Conservation (phyloP, 1,140 invertebrate genomes). For the Drosophila eugracilis region DNA sequence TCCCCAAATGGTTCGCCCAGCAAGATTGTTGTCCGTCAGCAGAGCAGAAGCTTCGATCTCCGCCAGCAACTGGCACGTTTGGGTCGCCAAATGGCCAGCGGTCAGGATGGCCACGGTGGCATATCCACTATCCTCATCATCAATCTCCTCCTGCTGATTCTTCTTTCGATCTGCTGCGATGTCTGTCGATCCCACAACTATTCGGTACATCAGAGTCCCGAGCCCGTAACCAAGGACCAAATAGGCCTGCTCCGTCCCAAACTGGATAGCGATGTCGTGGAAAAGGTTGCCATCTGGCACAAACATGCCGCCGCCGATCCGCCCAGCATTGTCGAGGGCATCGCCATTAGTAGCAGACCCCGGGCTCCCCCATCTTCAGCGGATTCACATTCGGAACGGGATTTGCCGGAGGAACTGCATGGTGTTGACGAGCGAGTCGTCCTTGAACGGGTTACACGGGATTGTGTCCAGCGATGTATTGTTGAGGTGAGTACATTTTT, state of each 20-base stretch:
- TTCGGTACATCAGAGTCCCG: background rate
- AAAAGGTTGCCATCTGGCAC: slow-evolving; percentile 70
- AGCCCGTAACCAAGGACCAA: slow-evolving; percentile 16
- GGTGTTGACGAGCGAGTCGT: slow-evolving; percentile 55
- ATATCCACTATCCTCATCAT: slow-evolving; percentile 56
- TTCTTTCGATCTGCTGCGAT: slow-evolving; percentile 69
- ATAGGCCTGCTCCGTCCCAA: slow-evolving; percentile 46
- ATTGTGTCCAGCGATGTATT: slow-evolving; percentile 72
- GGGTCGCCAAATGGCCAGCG: slow-evolving; percentile 40
- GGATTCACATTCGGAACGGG: background rate
- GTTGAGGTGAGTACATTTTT: slow-evolving; percentile 69
- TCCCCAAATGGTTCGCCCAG: background rate
- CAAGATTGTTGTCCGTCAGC: slow-evolving; percentile 18
- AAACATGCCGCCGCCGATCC: slow-evolving; percentile 66
- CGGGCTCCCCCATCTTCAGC: background rate
- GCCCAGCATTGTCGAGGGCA: slow-evolving; percentile 58
- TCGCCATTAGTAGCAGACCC: slow-evolving; percentile 48
- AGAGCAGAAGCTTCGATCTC: slow-evolving; percentile 18
- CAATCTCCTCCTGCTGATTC: slow-evolving; percentile 56
- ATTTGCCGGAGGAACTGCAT: background rate
- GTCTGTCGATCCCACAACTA: slow-evolving; percentile 64
- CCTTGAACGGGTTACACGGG: slow-evolving; percentile 62
- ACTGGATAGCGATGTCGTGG: slow-evolving; percentile 70
- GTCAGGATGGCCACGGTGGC: slow-evolving; percentile 38
- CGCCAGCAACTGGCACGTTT: slow-evolving; percentile 48